These are phyloP conservation scores for Lophius piscatorius DNA, from an alignment of 2,113 vertebrate species.

Conservation along the genomic window DNA sequence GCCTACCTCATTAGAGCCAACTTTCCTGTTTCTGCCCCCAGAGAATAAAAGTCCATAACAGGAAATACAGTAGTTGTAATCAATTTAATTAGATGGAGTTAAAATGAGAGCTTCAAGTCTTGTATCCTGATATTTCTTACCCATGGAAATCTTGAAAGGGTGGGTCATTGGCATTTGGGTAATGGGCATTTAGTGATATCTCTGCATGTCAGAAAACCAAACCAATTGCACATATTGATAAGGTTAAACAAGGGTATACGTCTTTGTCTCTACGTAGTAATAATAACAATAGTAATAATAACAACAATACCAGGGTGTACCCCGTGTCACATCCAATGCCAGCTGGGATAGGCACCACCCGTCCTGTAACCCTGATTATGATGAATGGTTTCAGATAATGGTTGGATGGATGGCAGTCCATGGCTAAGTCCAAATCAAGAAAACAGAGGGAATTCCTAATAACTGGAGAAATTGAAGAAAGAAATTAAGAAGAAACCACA, in stretches of 20 bases:
- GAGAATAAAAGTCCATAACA: constrained; percentile 47
- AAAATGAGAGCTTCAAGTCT: constrained; percentile 33
- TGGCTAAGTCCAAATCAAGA: no score
- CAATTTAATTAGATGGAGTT: constrained; percentile 35
- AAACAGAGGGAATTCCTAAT: no score
- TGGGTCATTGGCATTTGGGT: not conserved
- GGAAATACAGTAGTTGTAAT: constrained; percentile 17
- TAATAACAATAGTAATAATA: no score
- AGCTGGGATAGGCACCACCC: no score
- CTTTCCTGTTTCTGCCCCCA: constrained; percentile 36
- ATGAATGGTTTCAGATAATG: no score
- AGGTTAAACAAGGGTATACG: constrained; percentile 2
- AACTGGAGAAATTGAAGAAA: no score
- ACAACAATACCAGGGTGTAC: no score
- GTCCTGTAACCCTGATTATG: no score
- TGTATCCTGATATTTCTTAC: constrained; percentile 13
- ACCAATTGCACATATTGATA: not conserved
- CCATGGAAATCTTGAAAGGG: constrained; percentile 1
- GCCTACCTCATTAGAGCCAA: constrained; percentile 56
- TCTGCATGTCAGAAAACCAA: constrained; percentile 12
- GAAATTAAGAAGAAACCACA: no score
- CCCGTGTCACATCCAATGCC: no score
- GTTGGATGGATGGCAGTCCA: no score
- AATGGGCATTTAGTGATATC: not conserved
- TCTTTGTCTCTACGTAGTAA: constrained; percentile 9